phyloP scores from a whole-genome alignment of 2,888 invertebrate species.

The Petrolisthes cinctipes region DNA sequence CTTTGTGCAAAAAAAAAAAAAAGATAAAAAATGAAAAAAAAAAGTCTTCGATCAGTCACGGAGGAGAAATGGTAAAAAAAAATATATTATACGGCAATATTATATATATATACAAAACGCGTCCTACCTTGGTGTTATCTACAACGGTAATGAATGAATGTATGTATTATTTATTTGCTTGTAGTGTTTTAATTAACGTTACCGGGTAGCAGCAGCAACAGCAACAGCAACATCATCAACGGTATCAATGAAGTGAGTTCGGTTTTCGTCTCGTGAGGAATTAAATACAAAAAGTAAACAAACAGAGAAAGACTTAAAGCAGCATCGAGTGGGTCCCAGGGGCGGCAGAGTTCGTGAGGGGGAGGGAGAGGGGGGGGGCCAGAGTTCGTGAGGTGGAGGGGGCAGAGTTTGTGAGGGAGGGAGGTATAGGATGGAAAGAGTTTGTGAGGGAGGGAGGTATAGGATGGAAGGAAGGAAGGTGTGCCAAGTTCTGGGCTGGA shows the following conservation, averaged over 20 bases:
- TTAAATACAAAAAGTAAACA: too few species aligned
- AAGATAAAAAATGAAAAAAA: conserved; percentile 24
- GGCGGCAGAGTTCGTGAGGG: background rate
- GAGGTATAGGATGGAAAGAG: background rate
- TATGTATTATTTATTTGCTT: too few species aligned
- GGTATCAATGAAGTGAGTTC: too few species aligned
- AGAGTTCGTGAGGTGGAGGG: background rate
- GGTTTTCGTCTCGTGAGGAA: too few species aligned
- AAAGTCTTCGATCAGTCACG: conserved; percentile 26
- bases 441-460: background rate
- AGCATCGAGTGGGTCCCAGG: background rate
- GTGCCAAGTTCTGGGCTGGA: too few species aligned
- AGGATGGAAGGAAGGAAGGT: too few species aligned
- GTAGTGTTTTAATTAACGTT: too few species aligned
- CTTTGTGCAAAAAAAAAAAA: conserved; percentile 22
- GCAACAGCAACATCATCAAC: too few species aligned
- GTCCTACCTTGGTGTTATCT: too few species aligned
- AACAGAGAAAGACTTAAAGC: too few species aligned
- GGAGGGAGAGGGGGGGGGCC: background rate
- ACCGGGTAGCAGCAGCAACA: too few species aligned
- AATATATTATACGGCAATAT: background rate
- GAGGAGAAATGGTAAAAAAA: background rate
- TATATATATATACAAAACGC: background rate
- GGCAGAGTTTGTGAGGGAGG: background rate
- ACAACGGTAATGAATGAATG: too few species aligned